Conservation (phyloP, 2,113 vertebrate genomes). For the Notechis scutatus region DNA sequence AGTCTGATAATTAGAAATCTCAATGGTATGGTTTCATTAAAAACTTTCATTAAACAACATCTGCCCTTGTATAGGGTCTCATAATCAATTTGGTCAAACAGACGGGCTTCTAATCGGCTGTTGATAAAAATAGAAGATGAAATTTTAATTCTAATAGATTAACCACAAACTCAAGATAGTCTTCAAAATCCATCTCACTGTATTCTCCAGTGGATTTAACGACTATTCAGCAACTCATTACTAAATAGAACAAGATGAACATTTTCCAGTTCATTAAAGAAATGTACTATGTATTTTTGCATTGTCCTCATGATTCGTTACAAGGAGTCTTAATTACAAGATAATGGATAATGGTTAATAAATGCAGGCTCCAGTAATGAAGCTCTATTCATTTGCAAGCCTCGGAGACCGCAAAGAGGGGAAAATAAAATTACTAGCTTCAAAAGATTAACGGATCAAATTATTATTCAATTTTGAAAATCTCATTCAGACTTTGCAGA, state of each 20-base stretch:
- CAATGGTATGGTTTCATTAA: conserved; percentile 80
- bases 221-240: conserved; percentile 94
- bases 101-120: conserved; percentile 95
- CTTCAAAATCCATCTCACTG: conserved; percentile 81
- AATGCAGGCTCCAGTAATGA: conserved; percentile 94
- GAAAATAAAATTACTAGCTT: conserved; percentile 93
- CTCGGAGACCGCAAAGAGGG: conserved; percentile 80
- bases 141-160: conserved; percentile 95
- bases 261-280: conserved; percentile 99
- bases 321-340: conserved; percentile 99
- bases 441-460: conserved; percentile 98
- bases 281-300: conserved; percentile 95
- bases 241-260: conserved; percentile 94
- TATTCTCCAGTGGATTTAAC: conserved; percentile 88
- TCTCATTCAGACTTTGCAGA: conserved; percentile 95
- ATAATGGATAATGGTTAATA: conserved; percentile 99
- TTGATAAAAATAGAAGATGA: conserved; percentile 99
- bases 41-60: conserved; percentile 84
- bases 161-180: conserved; percentile 89
- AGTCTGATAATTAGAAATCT: conserved; percentile 78
- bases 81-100: conserved; percentile 84
- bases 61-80: conserved; percentile 82
- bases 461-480: conserved; percentile 99
- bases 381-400: conserved; percentile 96
- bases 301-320: conserved; percentile 96